These are phyloP conservation scores for Menidia beryllina DNA, from an alignment of 2,113 vertebrate species.

Conservation along the genomic window DNA sequence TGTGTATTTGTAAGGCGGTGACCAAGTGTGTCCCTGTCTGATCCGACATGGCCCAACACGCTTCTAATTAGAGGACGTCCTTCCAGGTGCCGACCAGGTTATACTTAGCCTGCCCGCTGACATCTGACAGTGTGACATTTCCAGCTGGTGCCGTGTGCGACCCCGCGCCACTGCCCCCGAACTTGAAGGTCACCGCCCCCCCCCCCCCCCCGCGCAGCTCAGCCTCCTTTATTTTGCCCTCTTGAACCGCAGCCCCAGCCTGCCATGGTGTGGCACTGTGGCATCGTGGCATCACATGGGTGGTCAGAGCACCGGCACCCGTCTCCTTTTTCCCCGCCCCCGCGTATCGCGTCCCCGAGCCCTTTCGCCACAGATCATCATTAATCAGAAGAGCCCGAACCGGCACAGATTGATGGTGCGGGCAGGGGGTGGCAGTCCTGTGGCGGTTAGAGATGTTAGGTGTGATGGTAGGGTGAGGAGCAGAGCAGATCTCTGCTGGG, in stretches of 20 bases:
- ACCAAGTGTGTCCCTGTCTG: constrained; percentile 78
- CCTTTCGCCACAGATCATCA: constrained; percentile 72
- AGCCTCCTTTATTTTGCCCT: constrained; percentile 32
- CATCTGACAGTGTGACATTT: constrained; percentile 84
- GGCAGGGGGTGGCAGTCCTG: constrained; percentile 66
- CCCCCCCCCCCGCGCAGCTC: constrained; percentile 1
- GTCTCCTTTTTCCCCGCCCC: constrained; percentile 70
- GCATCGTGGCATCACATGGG: constrained; percentile 55
- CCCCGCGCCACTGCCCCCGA: constrained; percentile 71
- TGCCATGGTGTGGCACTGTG: constrained; percentile 57
- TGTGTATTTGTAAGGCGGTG: constrained; percentile 63
- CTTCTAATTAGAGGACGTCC: constrained; percentile 86
- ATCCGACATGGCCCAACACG: constrained; percentile 83
- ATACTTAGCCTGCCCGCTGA: constrained; percentile 81
- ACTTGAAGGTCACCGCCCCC: constrained; percentile 74
- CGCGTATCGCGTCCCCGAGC: constrained; percentile 46
- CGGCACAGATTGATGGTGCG: constrained; percentile 80
- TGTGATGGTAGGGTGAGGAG: constrained; percentile 68
- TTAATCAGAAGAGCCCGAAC: constrained; percentile 79
- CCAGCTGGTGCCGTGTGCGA: constrained; percentile 80
- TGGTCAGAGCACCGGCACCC: constrained; percentile 67
- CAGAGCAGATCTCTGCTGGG: constrained; percentile 68
- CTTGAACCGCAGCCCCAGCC: constrained; percentile 55
- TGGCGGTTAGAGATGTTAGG: constrained; percentile 76
- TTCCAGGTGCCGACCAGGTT: constrained; percentile 86